Evolutionary conservation across 2,888 invertebrate genomes (phyloP), one percentile per base, ranked within the genome.

Genomic region (Lithophane ornitopus): DNA sequence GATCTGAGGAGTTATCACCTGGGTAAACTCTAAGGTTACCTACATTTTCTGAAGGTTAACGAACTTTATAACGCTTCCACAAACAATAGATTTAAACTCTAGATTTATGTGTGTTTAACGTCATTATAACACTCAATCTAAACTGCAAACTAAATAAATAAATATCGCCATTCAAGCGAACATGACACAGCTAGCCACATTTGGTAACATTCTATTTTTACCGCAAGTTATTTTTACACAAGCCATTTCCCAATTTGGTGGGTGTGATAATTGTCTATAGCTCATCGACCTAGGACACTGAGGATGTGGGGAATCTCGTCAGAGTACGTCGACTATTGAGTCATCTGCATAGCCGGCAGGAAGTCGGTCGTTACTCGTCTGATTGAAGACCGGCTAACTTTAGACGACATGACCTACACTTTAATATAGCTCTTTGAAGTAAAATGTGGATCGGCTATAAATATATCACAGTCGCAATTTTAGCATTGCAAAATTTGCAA

Each of bases 261-360:
- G 81, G 85, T 14, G 85, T 79, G 56, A 59, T 58, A 62, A 83
- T 67, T 62, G 73, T 56, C 70, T 54, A 28, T 52, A 56, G 70
- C 74, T 62, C 67, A 70, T 85, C 75, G 81, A 81, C 87, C 81
- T 85, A 85, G 74, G 73, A 71, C 77, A 74, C 70, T 69, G 61
- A 81, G 82, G 87, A 88, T 82, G 86, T 76, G 73, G 74, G 74
- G 80, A 80, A 85, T 86, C 86, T 77, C 70, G 82, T 41, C 65
- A 26, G 59, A 61, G 76, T 76, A 76, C 58, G 41, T 59, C 71
- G 71, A 71, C 88, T 89, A 90, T 91, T 90, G 91, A 89, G 88
- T 89, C 85, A 89, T 90, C 85, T 87, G 88, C 89, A 90, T 86
- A 74, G 85, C 76, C 74, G 80, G 68, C 90, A 89, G 90, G 90